Evolutionary conservation across 1,140 invertebrate genomes (phyloP), one percentile per base, ranked within the genome.

Genomic region (Drosophila mayri): DNA sequence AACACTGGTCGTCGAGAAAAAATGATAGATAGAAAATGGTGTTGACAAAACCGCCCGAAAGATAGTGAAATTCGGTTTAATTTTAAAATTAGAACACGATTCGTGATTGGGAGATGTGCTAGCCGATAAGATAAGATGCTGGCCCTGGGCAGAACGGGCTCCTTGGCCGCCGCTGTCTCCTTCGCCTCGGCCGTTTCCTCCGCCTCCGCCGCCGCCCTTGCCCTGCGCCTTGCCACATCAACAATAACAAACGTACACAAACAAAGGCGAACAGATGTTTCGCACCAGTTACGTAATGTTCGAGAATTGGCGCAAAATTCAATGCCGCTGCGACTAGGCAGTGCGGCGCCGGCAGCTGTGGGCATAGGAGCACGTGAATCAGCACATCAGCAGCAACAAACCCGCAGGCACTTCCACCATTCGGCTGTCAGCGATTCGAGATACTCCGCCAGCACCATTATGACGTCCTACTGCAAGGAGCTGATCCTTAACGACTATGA

Each of bases 401-500:
- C 46, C 9, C 14, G 20, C 3, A 47, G 67, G 18, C 28, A 2
- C 9, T 37, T 73, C 1, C 67, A 73, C 41, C n/a, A 22, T 16
- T 73, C 47, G 35, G n/a, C 47, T 25, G 30, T 10, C 9, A 55
- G 20, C 18, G 72, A 88, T 22, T 87, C 92, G 0, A 63, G 92
- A 3, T 93, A 85, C 46, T 92, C 88, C 11, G 83, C 87, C 25
- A 92, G 80, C 70, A 92, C 85, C 22, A 92, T 92, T 40, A 88
- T 93, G 90, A 78, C 68, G 25, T 65, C 76, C 2, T 73, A 73
- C 58, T 62, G 55, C 72, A 92, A 92, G 64, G 73, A 88, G 20
- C 94, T 95, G 40, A 93, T 81, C 55, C 94, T 96, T 30, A 93
- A 85, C 25, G 93, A 96, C 79, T 97, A 97, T 84, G 96, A 97